Conservation (phyloP, 2,113 vertebrate genomes). For the Calyptomena viridis region DNA sequence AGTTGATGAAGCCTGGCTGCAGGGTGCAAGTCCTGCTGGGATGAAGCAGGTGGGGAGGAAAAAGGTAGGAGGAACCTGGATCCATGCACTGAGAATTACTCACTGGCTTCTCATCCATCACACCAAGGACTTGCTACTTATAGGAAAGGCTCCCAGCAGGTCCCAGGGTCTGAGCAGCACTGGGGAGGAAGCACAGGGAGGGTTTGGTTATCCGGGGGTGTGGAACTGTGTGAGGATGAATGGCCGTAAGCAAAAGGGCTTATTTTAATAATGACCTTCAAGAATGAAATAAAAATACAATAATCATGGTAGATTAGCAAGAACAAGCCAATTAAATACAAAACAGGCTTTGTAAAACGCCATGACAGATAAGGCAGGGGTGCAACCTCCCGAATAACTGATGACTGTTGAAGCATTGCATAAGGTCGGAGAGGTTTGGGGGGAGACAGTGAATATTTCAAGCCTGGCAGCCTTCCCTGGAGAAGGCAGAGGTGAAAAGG, state of each 20-base stretch:
- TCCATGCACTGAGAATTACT: not conserved
- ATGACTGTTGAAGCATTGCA: conserved; percentile 8
- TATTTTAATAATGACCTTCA: conserved; percentile 75
- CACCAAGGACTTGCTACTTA: not conserved
- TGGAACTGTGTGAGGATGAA: conserved; percentile 10
- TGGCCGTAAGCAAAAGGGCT: conserved; percentile 18
- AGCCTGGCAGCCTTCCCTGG: conserved; percentile 15
- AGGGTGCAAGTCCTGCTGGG: not conserved
- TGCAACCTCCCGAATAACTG: not conserved
- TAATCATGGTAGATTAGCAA: conserved; percentile 66
- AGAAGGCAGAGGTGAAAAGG: conserved; percentile 48
- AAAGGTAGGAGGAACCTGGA: not conserved
- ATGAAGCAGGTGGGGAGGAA: conserved; percentile 4
- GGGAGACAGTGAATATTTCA: conserved; percentile 33
- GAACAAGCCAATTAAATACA: conserved; percentile 74
- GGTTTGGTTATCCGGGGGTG: not conserved
- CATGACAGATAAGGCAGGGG: conserved; percentile 33
- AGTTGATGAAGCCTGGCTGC: not conserved
- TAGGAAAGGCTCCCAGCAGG: not conserved
- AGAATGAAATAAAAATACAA: conserved; percentile 70
- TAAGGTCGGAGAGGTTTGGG: not conserved
- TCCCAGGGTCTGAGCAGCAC: not conserved
- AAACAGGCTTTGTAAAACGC: conserved; percentile 18
- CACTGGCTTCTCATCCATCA: not conserved
- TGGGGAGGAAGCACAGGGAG: not conserved